Evolutionary conservation across 2,797 vertebrate genomes (phyloP).

Genomic region (Arnoldichthys spilopterus): DNA sequence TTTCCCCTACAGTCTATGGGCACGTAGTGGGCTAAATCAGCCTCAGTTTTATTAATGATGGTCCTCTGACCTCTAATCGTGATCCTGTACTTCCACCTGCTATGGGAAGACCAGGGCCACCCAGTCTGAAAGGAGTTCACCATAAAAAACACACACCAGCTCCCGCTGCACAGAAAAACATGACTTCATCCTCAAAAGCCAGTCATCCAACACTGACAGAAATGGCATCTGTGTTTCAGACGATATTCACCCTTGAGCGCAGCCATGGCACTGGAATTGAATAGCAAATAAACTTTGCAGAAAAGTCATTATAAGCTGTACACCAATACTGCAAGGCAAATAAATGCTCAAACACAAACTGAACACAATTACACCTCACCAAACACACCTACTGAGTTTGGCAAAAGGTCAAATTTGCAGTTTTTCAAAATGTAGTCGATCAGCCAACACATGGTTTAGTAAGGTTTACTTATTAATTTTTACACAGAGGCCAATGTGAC

Average conservation of each 20-base stretch:
- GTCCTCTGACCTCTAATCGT: conserved; percentile 51
- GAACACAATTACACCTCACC: neutral
- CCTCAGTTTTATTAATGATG: conserved; percentile 52
- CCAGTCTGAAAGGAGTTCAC: conserved; percentile 29
- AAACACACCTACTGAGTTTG: neutral
- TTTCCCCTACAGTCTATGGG: neutral
- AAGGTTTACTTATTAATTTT: neutral
- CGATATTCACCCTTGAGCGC: conserved; percentile 19
- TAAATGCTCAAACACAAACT: conserved; percentile 6
- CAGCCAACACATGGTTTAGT: neutral
- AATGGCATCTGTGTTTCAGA: conserved; percentile 39
- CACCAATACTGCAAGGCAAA: neutral
- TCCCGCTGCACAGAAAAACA: conserved; percentile 54
- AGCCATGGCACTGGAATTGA: conserved; percentile 23
- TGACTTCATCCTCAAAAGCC: conserved; percentile 53
- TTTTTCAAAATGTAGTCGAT: neutral
- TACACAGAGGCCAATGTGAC: too few species aligned
- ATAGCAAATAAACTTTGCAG: conserved; percentile 45
- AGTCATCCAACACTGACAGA: conserved; percentile 29
- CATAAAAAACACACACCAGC: conserved; percentile 32
- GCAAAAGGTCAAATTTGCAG: neutral
- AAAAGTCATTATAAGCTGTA: conserved; percentile 16
- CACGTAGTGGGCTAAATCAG: neutral
- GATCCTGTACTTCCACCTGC: conserved; percentile 52
- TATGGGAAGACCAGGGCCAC: conserved; percentile 51